A percentile compares a stretch with the other conserved stretches of the same genome.
These are phyloP conservation scores for Amazona guildingii DNA, from an alignment of 2,113 vertebrate species.

Conservation along the genomic window DNA sequence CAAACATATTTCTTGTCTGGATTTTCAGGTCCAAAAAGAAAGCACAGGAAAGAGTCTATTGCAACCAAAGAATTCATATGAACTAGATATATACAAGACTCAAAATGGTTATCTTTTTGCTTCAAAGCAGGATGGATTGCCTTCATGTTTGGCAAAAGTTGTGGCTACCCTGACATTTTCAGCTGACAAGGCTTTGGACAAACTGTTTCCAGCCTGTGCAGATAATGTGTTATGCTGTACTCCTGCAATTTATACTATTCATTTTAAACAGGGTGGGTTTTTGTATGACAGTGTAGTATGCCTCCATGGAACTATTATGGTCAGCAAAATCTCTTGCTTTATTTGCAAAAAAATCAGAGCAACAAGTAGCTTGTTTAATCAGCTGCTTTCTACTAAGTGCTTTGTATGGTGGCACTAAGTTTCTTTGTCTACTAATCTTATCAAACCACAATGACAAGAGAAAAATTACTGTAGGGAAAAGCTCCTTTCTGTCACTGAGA, in stretches of 20 bases:
- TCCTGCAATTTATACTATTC: neutral
- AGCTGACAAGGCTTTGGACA: neutral
- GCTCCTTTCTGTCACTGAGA: neutral
- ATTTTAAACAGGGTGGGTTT: neutral
- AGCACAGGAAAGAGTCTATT: neutral
- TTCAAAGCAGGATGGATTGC: neutral
- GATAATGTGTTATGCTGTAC: neutral
- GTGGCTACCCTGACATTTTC: neutral
- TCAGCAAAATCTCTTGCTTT: neutral
- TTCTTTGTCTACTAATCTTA: slow-evolving; percentile 18
- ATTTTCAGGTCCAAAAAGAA: neutral
- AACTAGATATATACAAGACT: neutral
- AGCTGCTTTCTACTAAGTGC: neutral
- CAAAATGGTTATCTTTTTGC: neutral
- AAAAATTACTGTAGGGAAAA: neutral
- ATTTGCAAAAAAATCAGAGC: slow-evolving; percentile 5
- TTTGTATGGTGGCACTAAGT: neutral
- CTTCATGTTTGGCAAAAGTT: neutral
- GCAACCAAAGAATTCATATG: neutral
- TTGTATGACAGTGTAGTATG: neutral
- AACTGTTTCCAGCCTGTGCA: neutral
- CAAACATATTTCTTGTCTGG: neutral
- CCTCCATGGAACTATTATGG: neutral
- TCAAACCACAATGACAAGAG: neutral
- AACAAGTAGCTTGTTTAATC: neutral